These are phyloP conservation scores for Otolemur garnettii DNA, from an alignment of 2,113 vertebrate genomes.

Conservation along the genomic window DNA sequence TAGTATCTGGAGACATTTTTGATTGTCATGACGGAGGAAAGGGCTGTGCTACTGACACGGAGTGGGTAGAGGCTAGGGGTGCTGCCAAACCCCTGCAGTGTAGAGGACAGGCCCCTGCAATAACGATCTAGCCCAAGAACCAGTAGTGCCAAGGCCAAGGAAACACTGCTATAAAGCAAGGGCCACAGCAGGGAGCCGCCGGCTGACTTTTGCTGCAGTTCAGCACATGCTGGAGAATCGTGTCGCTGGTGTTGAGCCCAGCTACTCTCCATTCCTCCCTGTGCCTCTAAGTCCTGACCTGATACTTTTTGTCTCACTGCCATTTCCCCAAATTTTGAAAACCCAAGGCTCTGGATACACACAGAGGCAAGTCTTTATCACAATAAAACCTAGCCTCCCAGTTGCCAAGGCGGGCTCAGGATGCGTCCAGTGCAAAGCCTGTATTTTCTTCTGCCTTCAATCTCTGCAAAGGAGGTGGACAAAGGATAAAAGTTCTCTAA, in stretches of 20 bases:
- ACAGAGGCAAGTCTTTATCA: background rate
- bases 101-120: rapidly evolving
- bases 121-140: background rate
- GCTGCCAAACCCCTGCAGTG: background rate
- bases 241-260: rapidly evolving
- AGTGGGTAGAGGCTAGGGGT: background rate
- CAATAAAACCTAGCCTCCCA: background rate
- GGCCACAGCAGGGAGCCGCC: background rate
- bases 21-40: background rate
- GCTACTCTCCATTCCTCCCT: rapidly evolving
- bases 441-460: background rate
- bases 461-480: background rate
- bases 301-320: background rate
- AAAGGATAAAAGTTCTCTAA: background rate
- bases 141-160: rapidly evolving
- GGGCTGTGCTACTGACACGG: background rate
- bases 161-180: background rate
- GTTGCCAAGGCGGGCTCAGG: background rate
- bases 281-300: background rate
- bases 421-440: rapidly evolving
- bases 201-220: background rate
- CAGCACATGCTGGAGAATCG: background rate
- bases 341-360: background rate
- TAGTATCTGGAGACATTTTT: background rate
- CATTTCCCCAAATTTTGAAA: background rate